Percentiles rank a stretch among this genome's conserved stretches.
Evolutionary conservation across 2,797 vertebrate species (phyloP).

Genomic region (Kryptolebias ocellatus): DNA sequence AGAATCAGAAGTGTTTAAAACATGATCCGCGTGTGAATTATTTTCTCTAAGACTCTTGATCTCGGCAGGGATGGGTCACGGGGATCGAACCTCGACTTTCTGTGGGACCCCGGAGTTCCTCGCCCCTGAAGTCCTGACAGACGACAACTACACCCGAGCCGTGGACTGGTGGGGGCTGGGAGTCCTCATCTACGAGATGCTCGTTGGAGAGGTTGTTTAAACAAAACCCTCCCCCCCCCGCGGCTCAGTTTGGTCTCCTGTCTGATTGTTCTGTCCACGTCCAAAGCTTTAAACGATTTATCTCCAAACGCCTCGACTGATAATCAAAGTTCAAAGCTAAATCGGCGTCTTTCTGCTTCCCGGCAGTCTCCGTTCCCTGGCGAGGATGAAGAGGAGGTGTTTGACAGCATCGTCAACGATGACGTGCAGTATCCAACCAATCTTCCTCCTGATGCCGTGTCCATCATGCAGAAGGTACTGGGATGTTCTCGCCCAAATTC

Average conservation of each 20-base stretch:
- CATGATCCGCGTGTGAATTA: neutral
- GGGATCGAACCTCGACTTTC: constrained; percentile 93
- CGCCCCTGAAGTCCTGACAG: constrained; percentile 92
- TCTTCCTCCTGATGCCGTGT: constrained; percentile 84
- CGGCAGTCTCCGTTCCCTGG: constrained; percentile 91
- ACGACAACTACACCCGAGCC: constrained; percentile 89
- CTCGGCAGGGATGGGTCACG: constrained; percentile 89
- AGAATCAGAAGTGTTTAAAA: neutral
- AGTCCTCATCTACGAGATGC: constrained; percentile 94
- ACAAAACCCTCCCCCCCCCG: neutral
- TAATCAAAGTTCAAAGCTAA: neutral
- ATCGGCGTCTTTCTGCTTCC: constrained; percentile 14
- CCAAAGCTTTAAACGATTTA: neutral
- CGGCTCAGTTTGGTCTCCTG: too few relatives aligned
- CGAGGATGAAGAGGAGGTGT: constrained; percentile 95
- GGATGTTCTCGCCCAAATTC: too few relatives aligned
- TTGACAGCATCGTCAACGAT: constrained; percentile 93
- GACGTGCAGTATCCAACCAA: constrained; percentile 86
- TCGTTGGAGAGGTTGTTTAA: constrained; percentile 88
- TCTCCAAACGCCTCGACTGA: too few relatives aligned
- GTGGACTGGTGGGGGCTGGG: constrained; percentile 98
- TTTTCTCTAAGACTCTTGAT: neutral
- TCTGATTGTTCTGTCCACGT: too few relatives aligned
- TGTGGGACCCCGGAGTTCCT: constrained; percentile 95
- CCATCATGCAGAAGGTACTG: constrained; percentile 87